Percentiles rank a stretch among this genome's conserved stretches.
Evolutionary conservation across 2,797 vertebrate species (phyloP).

Genomic region (Bradypus variegatus): DNA sequence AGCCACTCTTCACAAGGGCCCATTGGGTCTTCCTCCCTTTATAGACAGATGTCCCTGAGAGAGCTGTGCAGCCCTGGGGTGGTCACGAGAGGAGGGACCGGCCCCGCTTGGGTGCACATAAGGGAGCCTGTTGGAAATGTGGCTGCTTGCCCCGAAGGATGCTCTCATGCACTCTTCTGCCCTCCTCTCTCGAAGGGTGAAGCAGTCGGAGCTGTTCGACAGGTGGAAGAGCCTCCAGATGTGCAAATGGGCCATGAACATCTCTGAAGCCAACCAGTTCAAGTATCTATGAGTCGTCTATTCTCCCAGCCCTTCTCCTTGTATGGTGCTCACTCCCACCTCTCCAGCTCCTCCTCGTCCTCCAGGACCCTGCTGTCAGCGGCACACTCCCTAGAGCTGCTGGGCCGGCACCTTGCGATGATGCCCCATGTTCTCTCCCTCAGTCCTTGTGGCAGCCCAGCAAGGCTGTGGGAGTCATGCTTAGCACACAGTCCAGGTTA

Average conservation of each 20-base stretch:
- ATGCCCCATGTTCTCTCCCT: not conserved
- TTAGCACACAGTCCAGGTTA: not conserved
- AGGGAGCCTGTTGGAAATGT: not conserved
- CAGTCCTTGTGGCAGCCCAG: not conserved
- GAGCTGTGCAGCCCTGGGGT: not conserved
- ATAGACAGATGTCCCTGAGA: not conserved
- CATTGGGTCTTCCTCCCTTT: not conserved
- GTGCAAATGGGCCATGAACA: conserved; percentile 93
- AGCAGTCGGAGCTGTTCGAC: conserved; percentile 95
- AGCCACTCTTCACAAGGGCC: not conserved
- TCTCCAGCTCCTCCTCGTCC: not conserved
- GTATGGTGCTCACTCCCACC: too few species aligned
- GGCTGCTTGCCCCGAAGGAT: rapidly evolving
- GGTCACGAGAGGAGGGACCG: not conserved
- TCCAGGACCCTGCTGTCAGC: not conserved
- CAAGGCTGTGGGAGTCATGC: rapidly evolving
- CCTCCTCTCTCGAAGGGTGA: conserved; percentile 81
- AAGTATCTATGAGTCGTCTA: conserved; percentile 78
- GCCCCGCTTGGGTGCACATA: not conserved
- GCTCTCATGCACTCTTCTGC: not conserved
- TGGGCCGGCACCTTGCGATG: not conserved
- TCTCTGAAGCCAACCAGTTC: conserved; percentile 88
- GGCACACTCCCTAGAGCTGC: not conserved
- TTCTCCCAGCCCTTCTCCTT: not conserved
- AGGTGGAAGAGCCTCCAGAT: conserved; percentile 94